These are phyloP conservation scores for Chrysochloris asiatica DNA, from an alignment of 2,113 vertebrate species.

Conservation along the genomic window DNA sequence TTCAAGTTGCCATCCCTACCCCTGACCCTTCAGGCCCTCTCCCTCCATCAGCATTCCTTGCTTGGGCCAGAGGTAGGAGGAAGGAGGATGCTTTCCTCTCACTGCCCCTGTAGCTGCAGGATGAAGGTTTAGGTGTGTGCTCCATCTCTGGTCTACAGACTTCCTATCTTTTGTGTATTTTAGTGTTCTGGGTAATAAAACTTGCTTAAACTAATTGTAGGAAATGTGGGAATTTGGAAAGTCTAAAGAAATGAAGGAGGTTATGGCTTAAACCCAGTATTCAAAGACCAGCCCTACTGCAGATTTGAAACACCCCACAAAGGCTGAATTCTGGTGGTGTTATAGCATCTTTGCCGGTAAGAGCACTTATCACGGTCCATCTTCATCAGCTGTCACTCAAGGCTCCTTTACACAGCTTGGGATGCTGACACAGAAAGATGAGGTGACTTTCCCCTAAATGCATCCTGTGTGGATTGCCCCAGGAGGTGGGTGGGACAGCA, in stretches of 20 bases:
- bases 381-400: not conserved
- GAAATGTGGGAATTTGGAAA: not conserved
- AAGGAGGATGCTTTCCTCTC: not conserved
- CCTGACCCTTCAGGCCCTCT: not conserved
- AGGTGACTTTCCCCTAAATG: not conserved
- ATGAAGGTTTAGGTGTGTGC: not conserved
- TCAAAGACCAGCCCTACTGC: not conserved
- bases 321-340: fast-evolving
- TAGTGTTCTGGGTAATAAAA: not conserved
- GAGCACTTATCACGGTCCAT: too few relatives aligned
- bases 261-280: not conserved
- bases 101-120: not conserved
- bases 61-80: not conserved
- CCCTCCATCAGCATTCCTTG: not conserved
- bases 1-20: not conserved
- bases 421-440: not conserved
- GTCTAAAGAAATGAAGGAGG: not conserved
- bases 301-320: fast-evolving
- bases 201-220: not conserved
- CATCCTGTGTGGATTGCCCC: not conserved
- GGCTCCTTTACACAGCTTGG: not conserved
- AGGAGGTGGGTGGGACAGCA: not conserved
- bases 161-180: not conserved
- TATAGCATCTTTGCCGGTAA: too few relatives aligned
- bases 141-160: not conserved